These are phyloP conservation scores for Trachelus stipa DNA, from an alignment of 2,888 invertebrate species.

Conservation along the genomic window DNA sequence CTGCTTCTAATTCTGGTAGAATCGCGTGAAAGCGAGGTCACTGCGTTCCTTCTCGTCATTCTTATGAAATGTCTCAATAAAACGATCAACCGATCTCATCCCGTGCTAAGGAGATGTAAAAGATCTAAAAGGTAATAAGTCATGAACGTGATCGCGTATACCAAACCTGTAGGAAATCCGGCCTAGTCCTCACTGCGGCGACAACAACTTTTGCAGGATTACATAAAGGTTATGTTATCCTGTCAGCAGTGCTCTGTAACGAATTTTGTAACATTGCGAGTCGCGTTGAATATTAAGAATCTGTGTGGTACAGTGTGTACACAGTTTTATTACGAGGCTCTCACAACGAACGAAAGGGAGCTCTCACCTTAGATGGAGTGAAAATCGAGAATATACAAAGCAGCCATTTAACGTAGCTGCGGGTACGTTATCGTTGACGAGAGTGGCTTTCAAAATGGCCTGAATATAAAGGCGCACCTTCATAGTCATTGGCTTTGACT, in stretches of 20 bases:
- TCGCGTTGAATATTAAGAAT: slow-evolving; percentile 42
- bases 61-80: background rate
- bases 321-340: background rate
- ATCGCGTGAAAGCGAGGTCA: background rate
- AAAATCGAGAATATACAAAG: background rate
- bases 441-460: background rate
- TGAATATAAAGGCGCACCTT: background rate
- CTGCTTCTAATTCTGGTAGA: background rate
- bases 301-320: background rate
- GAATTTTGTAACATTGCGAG: slow-evolving; percentile 45
- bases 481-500: background rate
- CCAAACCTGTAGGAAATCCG: background rate
- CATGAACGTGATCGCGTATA: background rate
- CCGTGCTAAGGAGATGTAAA: background rate
- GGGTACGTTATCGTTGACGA: background rate
- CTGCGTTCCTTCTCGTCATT: background rate
- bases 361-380: background rate
- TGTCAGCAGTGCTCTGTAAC: slow-evolving; percentile 43
- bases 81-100: background rate
- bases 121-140: background rate
- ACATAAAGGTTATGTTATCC: slow-evolving; percentile 51
- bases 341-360: background rate
- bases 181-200: background rate
- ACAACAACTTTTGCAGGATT: slow-evolving; percentile 33
- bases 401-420: background rate